These are phyloP conservation scores for Drosophila paulistorum DNA, from an alignment of 1,140 invertebrate genomes.

Conservation along the genomic window DNA sequence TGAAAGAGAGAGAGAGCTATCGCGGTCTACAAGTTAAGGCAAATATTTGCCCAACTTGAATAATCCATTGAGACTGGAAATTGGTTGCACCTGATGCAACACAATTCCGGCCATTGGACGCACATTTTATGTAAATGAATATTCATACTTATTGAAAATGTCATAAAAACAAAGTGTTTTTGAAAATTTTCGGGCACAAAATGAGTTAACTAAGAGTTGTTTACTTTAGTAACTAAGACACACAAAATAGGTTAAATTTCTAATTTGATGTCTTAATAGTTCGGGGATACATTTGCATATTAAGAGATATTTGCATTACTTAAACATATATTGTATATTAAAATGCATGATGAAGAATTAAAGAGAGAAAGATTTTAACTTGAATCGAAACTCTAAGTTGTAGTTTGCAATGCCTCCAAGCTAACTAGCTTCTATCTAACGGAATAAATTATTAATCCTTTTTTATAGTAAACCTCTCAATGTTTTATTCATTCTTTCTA, in stretches of 20 bases:
- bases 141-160: neutral
- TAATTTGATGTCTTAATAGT: too few relatives aligned
- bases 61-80: constrained; percentile 42
- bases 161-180: neutral
- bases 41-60: constrained; percentile 47
- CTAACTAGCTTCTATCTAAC: too few relatives aligned
- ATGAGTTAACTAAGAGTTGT: neutral
- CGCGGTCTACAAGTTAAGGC: constrained; percentile 36
- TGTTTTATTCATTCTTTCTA: too few relatives aligned
- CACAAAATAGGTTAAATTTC: neutral
- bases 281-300: too few relatives aligned
- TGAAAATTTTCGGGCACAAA: neutral
- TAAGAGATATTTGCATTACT: too few relatives aligned
- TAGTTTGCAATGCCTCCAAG: too few relatives aligned
- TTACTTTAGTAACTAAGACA: neutral
- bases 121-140: constrained; percentile 17
- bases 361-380: too few relatives aligned
- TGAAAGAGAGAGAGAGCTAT: neutral
- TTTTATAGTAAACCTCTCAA: too few relatives aligned
- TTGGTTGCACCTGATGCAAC: constrained; percentile 41
- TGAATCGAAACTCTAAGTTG: too few relatives aligned
- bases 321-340: too few relatives aligned
- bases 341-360: too few relatives aligned
- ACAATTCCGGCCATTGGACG: neutral
- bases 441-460: too few relatives aligned